Evolutionary conservation across 2,797 vertebrate species (phyloP).

Genomic region (Echiichthys vipera): DNA sequence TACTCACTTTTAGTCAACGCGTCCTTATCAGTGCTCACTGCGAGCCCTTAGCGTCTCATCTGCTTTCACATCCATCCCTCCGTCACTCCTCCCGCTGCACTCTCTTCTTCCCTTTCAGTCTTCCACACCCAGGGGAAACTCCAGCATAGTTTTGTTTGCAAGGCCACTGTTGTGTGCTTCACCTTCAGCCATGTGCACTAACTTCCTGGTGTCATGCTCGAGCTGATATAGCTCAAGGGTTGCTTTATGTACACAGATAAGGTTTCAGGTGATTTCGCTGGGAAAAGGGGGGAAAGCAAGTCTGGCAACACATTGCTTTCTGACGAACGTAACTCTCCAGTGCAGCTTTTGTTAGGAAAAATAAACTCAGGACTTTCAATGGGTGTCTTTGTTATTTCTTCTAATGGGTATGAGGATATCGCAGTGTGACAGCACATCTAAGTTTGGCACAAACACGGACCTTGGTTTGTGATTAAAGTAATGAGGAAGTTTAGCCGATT

Average conservation of each 20-base stretch:
- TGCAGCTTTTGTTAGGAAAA: conserved; percentile 18
- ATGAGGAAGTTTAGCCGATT: conserved; percentile 23
- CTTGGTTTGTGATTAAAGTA: conserved; percentile 23
- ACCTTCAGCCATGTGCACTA: background rate
- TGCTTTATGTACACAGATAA: conserved; percentile 2
- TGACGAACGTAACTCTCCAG: background rate
- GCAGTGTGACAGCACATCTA: background rate
- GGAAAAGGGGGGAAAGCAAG: fast-evolving
- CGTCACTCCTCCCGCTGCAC: conserved; percentile 28
- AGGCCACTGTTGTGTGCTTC: conserved; percentile 9
- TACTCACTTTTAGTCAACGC: conserved; percentile 52
- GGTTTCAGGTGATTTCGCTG: conserved; percentile 8
- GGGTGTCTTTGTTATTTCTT: conserved; percentile 28
- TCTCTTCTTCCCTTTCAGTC: background rate
- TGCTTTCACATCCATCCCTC: conserved; percentile 23
- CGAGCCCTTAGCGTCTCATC: conserved; percentile 8
- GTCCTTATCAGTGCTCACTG: conserved; percentile 37
- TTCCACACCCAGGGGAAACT: conserved; percentile 42
- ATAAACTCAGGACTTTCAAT: background rate
- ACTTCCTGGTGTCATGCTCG: conserved; percentile 43
- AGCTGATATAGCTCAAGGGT: conserved; percentile 29
- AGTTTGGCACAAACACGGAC: conserved; percentile 16
- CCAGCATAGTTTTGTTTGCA: conserved; percentile 18
- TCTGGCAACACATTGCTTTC: background rate
- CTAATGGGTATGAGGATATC: background rate